Percentiles rank a stretch among this genome's conserved stretches.
Conservation (phyloP, 1,140 invertebrate genomes). For the Aphis craccivora region DNA sequence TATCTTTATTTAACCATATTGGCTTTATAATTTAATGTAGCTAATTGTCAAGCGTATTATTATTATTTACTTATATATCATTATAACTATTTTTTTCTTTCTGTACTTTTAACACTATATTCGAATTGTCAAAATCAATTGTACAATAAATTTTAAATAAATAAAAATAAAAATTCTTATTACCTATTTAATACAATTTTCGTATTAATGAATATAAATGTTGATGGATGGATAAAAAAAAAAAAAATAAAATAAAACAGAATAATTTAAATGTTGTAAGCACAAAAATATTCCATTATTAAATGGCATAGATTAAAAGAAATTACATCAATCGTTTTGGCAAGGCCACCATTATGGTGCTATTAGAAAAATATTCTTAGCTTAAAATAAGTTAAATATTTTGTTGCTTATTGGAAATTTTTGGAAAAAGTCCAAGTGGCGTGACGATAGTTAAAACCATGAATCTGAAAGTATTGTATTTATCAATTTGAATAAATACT, state of each 20-base stretch:
- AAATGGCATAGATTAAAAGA: background rate
- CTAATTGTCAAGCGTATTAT: no score
- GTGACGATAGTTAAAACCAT: background rate
- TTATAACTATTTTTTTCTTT: no score
- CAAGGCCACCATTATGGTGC: background rate
- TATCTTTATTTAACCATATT: no score
- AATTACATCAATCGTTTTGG: background rate
- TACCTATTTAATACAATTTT: background rate
- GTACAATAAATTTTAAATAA: no score
- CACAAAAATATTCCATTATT: background rate
- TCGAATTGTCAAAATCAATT: no score
- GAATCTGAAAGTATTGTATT: background rate
- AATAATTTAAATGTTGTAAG: background rate
- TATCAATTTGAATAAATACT: background rate
- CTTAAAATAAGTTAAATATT: constrained; percentile 31
- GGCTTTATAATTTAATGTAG: no score
- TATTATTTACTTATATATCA: no score
- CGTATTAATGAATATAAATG: background rate
- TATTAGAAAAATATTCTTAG: background rate
- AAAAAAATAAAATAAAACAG: background rate
- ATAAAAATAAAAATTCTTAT: no score
- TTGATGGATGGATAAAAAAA: background rate
- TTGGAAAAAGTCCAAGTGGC: background rate
- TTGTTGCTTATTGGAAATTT: background rate
- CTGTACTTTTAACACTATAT: no score